Base-by-base conservation (phyloP, 2,888 invertebrate species). In the Dasypolia templi region DNA sequence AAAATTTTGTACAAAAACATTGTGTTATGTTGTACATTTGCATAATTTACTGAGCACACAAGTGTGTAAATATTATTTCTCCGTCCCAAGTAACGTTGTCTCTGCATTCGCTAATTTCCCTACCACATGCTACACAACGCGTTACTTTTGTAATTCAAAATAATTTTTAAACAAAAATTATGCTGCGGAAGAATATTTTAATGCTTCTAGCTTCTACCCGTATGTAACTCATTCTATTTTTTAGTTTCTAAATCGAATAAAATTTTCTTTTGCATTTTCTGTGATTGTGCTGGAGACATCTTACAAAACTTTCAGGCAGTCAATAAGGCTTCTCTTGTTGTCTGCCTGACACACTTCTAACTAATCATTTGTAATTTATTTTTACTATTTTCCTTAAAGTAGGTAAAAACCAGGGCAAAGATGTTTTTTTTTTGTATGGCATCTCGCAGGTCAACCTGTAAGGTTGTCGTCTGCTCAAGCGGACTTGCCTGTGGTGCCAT, bases 91-190 rank as follows among this genome's bases (percentile, higher is more conserved):
- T n/a, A 51, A 81, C 64, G 69, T 58, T 71, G 77, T 76, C 74
- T 76, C 83, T 72, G 72, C 63, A 68, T 75, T 73, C 44, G 56
- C 73, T 68, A 83, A 85, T 85, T 72, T 72, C 51, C 63, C 29
- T 46, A 39, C 78, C 76, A 83, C 56, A 73, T 73, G 74, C 22
- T 68, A 51, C 83, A 62, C 44, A 76, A 65, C 59, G 72, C 58
- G 44, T 64, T 72, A 70, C n/a, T 71, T 73, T 61, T 55, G 7
- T 63, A 53, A n/a, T 42, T 29, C 35, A 69, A 83, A 71, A 62
- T 61, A 19, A 3, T 4, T 39, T 51, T 62, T 49, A 1, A 6
- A 56, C 17, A 29, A 64, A 32, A 46, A 64, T 51, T 11, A 51
- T 51, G 12, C 0, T 17, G 44, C 26, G 14, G 12, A 11, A 39